phyloP scores from a whole-genome alignment of 2,113 vertebrate genomes.

The Emydocephalus ijimae region DNA sequence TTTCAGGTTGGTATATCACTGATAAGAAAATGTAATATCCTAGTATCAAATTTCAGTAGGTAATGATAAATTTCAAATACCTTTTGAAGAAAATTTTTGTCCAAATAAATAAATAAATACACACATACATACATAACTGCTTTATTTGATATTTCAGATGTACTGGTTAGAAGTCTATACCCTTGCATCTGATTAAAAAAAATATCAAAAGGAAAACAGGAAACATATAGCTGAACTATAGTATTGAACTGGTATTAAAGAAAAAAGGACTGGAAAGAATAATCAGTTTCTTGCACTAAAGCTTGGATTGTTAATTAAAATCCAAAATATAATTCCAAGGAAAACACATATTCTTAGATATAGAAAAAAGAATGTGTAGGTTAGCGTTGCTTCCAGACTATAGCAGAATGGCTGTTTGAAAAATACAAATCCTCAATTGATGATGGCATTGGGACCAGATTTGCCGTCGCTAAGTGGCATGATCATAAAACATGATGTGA shows the following conservation, averaged over 20 bases:
- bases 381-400: background rate
- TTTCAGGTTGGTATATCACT: constrained; percentile 78
- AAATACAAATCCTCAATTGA: background rate
- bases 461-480: background rate
- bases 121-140: too few species aligned
- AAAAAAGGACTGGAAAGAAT: background rate
- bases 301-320: background rate
- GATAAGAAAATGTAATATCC: rapidly evolving
- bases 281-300: background rate
- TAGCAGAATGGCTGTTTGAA: background rate
- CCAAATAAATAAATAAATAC: background rate
- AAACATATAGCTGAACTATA: background rate
- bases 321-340: background rate
- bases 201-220: background rate
- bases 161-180: background rate
- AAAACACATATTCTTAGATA: background rate
- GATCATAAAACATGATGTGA: background rate
- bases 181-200: background rate
- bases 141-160: background rate
- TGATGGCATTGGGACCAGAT: background rate
- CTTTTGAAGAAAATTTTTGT: background rate
- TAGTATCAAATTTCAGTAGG: background rate
- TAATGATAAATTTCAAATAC: background rate
- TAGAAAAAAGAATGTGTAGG: background rate
- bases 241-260: background rate